Evolutionary conservation across 30 jellyfish, hydroid and myxozoan species (phyloP), one percentile per base, ranked within the genome.

Genomic region (Clytia hemisphaerica): DNA sequence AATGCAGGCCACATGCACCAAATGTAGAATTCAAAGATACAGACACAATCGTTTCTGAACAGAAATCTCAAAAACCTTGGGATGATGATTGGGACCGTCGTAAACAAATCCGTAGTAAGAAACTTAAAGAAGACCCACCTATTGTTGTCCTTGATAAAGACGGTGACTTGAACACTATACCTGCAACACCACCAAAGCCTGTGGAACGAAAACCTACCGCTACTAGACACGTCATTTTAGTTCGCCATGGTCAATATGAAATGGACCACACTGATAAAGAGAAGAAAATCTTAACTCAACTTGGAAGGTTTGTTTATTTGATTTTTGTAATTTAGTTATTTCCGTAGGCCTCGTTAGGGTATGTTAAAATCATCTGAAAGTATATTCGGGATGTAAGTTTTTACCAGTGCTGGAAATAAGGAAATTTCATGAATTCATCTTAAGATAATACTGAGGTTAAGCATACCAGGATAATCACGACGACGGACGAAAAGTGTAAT

Each of bases 241-340:
- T 88, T 3, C 64, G 97, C 32, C 97, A 88, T 79, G 97, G 97
- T 9, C 97, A 88, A 55, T 88, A 88, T 55, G 49, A 48, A 26
- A 28, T 33, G 5, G 77, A 82, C 2, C 72, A 80, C 24, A 67
- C 58, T n/a, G 94, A 79, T 40, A 80, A 64, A 37, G 94, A 80
- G 10, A 67, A 66, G 59, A n/a, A n/a, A n/a, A 79, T 34, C 34
- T 64, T 88, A 49, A 78, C 97, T 2, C 94, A 74, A 1, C 75
- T 88, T 45, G 97, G 97, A 32, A 88, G 97, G 97, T 88, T 34
- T n/a, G 79, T 6, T 29, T 19, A 3, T 29, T 58, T 3, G 28
- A 14, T 25, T 14, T 9, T 25, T 15, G 14, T 14, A 7, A n/a
- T n/a, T n/a, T n/a, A n/a, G n/a, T n/a, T n/a, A n/a, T n/a, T n/a